These are phyloP conservation scores for Rachycentron canadum DNA, from an alignment of 2,797 vertebrate species.

Conservation along the genomic window DNA sequence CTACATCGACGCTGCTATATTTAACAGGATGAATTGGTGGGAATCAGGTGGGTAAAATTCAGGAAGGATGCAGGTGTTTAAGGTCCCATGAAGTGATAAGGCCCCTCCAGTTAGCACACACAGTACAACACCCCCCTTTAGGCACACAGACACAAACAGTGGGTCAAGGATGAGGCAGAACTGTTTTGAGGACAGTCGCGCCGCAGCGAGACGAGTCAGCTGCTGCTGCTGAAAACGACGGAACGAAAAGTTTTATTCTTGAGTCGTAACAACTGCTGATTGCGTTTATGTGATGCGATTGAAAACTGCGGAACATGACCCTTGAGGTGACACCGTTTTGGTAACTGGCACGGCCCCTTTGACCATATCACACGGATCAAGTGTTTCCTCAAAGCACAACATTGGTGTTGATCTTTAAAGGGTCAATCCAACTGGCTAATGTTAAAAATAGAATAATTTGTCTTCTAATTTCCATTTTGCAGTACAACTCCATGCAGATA, in stretches of 20 bases:
- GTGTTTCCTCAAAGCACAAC: not conserved
- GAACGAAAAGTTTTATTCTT: not conserved
- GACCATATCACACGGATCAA: not conserved
- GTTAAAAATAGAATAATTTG: not conserved
- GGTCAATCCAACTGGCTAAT: not conserved
- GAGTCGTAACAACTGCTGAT: not conserved
- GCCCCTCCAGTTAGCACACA: conserved; percentile 64
- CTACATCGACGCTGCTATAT: conserved; percentile 67
- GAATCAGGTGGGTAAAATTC: conserved; percentile 39
- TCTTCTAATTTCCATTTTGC: not conserved
- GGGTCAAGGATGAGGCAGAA: conserved; percentile 82
- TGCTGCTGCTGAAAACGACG: not conserved
- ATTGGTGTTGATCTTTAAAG: not conserved
- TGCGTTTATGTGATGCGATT: not conserved
- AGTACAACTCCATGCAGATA: not conserved
- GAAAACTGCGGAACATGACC: not conserved
- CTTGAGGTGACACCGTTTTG: not conserved
- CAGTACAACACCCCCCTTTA: conserved; percentile 56
- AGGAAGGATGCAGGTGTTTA: conserved; percentile 86
- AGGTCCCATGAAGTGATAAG: conserved; percentile 88
- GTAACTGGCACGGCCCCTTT: not conserved
- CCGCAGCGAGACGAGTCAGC: conserved; percentile 3
- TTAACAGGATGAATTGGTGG: conserved; percentile 45
- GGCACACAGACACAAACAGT: conserved; percentile 43
- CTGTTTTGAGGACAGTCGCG: conserved; percentile 35